Evolutionary conservation across 2,113 vertebrate species (phyloP), one percentile per base, ranked within the genome.

Genomic region (Coptodon bakossiorum): DNA sequence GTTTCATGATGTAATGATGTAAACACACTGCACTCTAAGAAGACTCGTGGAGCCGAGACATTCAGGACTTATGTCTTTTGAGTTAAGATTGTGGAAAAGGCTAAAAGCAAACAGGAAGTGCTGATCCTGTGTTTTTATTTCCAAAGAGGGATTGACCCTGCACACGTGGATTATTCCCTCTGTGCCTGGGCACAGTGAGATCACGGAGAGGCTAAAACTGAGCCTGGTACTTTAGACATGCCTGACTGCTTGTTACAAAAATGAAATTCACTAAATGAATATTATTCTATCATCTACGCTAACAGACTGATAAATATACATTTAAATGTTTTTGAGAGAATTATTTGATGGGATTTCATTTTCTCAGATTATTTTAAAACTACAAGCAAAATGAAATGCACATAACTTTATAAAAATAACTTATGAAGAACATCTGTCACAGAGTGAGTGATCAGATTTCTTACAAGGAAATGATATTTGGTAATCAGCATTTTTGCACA

Each of bases 401-500:
- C 40, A 29, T 29, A 76, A 76, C 43, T 50, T 76, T 48, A 48
- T 29, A 48, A 50, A 50, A 76, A 19, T 78, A 50, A 78, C 48
- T 78, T 78, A 50, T 31, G 43, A 78, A 50, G 40, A 48, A 50
- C 43, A 29, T 16, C 3, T 48, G 9, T 76, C 24, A 50, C 71
- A 50, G 45, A 50, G 73, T 31, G 16, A 78, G 24, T 50, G 71
- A 50, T 50, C 71, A 19, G 27, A 1, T 50, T 78, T 78, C 43
- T 31, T 50, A 78, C 27, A 48, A 19, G 14, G 12, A 71, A 45
- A 48, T 45, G 27, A 83, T 78, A 63, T 83, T 27, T 57, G 45
- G 5, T 7, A 50, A 73, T 83, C 16, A 45, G 84, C 88, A 59
- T 81, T 82, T 89, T 88, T 91, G 91, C 91, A 91, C 87, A 90